These are phyloP conservation scores for Harmothoe impar DNA, from an alignment of 2,888 invertebrate species.

Conservation along the genomic window DNA sequence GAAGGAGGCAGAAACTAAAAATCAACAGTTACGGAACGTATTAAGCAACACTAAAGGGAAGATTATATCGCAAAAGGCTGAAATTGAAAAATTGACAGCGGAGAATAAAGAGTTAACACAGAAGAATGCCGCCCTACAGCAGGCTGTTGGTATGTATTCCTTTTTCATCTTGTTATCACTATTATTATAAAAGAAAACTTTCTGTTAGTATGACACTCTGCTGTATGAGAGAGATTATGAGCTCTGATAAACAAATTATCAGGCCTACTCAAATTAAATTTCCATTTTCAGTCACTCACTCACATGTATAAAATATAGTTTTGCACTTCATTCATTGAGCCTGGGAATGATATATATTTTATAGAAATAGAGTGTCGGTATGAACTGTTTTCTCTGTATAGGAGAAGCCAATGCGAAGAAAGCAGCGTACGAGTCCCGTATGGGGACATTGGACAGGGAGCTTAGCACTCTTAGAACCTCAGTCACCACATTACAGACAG, in stretches of 20 bases:
- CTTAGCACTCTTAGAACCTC: not conserved
- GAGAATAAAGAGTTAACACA: slow-evolving; percentile 47
- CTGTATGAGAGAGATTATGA: no score
- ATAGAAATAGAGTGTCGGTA: no score
- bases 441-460: not conserved
- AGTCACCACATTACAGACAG: slow-evolving; percentile 13
- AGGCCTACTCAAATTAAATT: no score
- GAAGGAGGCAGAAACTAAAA: slow-evolving; percentile 75
- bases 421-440: slow-evolving; percentile 36
- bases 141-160: not conserved
- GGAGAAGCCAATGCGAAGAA: slow-evolving; percentile 44
- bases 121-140: not conserved
- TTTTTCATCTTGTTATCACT: no score
- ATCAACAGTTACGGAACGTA: slow-evolving; percentile 73
- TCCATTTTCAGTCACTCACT: no score
- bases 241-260: no score
- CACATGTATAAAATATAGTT: no score
- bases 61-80: slow-evolving; percentile 76
- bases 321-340: no score
- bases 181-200: no score
- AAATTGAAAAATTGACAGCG: slow-evolving; percentile 68
- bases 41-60: slow-evolving; percentile 76
- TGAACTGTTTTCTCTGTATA: not conserved
- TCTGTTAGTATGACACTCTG: no score
- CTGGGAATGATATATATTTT: no score